Conservation (phyloP, 2,113 vertebrate genomes). For the Gymnocephalus cernua region DNA sequence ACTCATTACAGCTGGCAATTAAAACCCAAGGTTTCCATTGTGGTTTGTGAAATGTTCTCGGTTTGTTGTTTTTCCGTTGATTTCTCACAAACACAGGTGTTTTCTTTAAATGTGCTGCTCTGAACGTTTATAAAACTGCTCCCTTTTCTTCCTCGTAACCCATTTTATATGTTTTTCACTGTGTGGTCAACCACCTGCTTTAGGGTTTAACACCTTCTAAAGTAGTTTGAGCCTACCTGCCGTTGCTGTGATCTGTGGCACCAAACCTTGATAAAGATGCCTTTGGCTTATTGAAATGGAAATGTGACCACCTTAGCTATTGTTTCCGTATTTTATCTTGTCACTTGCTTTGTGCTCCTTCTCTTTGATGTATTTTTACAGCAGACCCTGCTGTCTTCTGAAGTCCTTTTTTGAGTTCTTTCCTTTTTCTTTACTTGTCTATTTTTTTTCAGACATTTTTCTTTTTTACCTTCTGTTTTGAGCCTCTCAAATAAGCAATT, state of each 20-base stretch:
- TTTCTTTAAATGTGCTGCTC: constrained; percentile 21
- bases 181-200: constrained; percentile 64
- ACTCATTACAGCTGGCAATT: constrained; percentile 17
- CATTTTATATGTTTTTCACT: constrained; percentile 7
- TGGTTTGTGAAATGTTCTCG: constrained; percentile 14
- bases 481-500: not conserved
- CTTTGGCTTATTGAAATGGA: constrained; percentile 51
- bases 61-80: constrained; percentile 32
- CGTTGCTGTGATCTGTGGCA: constrained; percentile 28
- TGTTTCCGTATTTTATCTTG: constrained; percentile 38
- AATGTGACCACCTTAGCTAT: constrained; percentile 29
- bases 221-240: constrained; percentile 39
- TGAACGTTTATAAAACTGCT: constrained; percentile 14
- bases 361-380: constrained; percentile 53
- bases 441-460: not conserved
- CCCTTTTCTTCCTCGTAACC: constrained; percentile 15
- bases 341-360: constrained; percentile 35
- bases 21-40: constrained; percentile 35
- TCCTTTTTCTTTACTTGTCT: not conserved
- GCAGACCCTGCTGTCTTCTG: constrained; percentile 2
- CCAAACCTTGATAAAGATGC: constrained; percentile 19
- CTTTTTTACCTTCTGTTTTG: not conserved
- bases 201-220: constrained; percentile 48
- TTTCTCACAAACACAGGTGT: constrained; percentile 55
- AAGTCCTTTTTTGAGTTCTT: not conserved